Percentiles rank a stretch among this genome's conserved stretches.
phyloP scores from a whole-genome alignment of 1,140 invertebrate genomes.

The Cataglyphis hispanica region DNA sequence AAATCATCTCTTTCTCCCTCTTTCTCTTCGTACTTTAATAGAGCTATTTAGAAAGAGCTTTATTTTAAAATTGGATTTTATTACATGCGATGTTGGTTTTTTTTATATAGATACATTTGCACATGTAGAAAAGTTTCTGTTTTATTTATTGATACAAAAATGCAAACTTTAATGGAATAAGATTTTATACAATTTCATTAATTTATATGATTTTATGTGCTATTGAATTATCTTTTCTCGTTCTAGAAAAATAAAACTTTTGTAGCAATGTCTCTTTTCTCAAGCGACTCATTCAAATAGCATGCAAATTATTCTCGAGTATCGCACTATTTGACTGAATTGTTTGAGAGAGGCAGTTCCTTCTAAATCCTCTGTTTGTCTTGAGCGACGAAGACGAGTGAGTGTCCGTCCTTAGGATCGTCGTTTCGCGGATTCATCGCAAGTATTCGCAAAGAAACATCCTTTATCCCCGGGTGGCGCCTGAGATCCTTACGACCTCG shows the following conservation, averaged over 20 bases:
- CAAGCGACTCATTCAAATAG: slow-evolving; percentile 1
- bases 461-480: slow-evolving; percentile 65
- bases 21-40: too few species aligned
- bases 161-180: not conserved
- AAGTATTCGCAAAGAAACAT: slow-evolving; percentile 49
- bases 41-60: not conserved
- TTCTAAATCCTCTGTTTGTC: slow-evolving; percentile 28
- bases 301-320: slow-evolving; percentile 52
- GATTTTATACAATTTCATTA: not conserved
- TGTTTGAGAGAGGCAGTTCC: not conserved
- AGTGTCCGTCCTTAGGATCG: slow-evolving; percentile 59
- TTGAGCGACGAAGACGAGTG: slow-evolving; percentile 27
- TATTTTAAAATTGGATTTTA: not conserved
- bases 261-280: not conserved
- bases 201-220: not conserved
- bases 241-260: not conserved
- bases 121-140: not conserved
- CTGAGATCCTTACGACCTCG: slow-evolving; percentile 64
- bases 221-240: not conserved
- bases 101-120: not conserved
- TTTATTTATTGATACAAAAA: not conserved
- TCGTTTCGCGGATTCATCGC: slow-evolving; percentile 23
- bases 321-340: slow-evolving; percentile 23
- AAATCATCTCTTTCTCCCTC: too few species aligned
- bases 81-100: not conserved